Evolutionary conservation across 2,797 vertebrate species (phyloP).

Genomic region (Lacerta viridis): DNA sequence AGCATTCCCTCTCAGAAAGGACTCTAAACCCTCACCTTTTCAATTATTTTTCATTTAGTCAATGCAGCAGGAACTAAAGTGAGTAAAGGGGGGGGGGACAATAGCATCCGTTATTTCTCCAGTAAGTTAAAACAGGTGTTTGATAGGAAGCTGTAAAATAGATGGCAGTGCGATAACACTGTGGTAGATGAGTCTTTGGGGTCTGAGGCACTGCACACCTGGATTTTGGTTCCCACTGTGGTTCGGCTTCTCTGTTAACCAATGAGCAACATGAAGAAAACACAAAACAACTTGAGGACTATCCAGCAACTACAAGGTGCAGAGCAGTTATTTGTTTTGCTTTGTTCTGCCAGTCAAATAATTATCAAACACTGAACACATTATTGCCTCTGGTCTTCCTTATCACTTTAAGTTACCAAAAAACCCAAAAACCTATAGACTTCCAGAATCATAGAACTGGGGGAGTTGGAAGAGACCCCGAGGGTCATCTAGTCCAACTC

Average conservation of each 20-base stretch:
- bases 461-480: too few species aligned
- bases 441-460: too few species aligned
- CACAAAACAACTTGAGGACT: neutral
- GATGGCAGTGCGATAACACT: neutral
- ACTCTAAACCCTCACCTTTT: neutral
- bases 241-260: neutral
- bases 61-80: neutral
- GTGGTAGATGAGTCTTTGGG: neutral
- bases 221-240: neutral
- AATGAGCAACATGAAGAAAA: neutral
- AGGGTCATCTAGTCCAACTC: too few species aligned
- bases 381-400: neutral
- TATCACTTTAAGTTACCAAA: neutral
- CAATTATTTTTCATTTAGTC: neutral
- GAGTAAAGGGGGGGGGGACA: neutral
- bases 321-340: neutral
- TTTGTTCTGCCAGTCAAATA: neutral
- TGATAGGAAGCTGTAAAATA: neutral
- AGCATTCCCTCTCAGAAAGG: neutral
- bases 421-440: too few species aligned
- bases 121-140: neutral
- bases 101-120: neutral
- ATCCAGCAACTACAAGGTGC: neutral
- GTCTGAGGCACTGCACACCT: neutral
- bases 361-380: neutral